Evolutionary conservation across 1,140 invertebrate genomes (phyloP), one percentile per base, ranked within the genome.

Genomic region (Drosophila punjabiensis): DNA sequence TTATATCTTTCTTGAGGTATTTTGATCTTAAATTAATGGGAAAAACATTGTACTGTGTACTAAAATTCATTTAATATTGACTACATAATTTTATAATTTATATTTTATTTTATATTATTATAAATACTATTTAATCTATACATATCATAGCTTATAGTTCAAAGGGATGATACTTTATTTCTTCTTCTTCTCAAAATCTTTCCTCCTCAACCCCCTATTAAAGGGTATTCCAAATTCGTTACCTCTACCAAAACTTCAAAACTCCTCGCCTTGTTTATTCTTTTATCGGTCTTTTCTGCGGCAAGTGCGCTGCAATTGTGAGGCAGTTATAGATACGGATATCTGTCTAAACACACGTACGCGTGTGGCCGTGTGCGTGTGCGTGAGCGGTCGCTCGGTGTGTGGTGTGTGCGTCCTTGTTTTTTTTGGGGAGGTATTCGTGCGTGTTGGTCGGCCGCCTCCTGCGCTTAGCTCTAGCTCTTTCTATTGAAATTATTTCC

Each of bases 271-370:
- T 73, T 74, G 70, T 74, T 74, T 74, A 73, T 74, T 74, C 70
- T 43, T 74, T 74, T 74, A 73, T 74, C 70, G 68, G 70, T 65
- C 52, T 85, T 52, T 79, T 79, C 74, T 87, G 84, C 68, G 84
- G 76, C 83, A 87, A 87, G 83, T 83, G 81, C 77, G 53, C 62
- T 86, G 76, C 84, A 87, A 88, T 87, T 87, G 84, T 83, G 71
- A 80, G 80, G 76, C 84, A 73, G 74, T 73, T 77, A 70, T 73
- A 88, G 80, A 87, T 88, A 87, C 68, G 77, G 74, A 71, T 61
- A 67, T 73, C 70, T 53, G 45, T 43, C 70, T 61, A 74, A 53
- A 32, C 68, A 73, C 70, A 74, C 45, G 70, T 60, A 73, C 65
- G 47, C 10, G 14, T 68, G 47, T 58, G 37, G 48, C 32, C 55